Base-by-base conservation (phyloP, 2,888 invertebrate species). In the Theretra japonica region DNA sequence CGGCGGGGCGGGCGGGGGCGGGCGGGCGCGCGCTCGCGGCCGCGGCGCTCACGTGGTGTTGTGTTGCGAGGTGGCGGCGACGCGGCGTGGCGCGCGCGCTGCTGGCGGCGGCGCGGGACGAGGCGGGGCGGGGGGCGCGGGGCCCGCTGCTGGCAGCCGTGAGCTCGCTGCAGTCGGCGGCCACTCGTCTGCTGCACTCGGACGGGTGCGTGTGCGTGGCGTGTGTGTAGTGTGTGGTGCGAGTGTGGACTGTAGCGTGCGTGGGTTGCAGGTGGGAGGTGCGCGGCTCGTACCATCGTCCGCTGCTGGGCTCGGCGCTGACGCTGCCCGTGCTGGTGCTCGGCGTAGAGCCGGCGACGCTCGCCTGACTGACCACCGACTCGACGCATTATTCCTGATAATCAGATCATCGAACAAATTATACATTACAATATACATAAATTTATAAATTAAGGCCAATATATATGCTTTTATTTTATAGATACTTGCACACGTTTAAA, bases 271-370 rank as follows among this genome's bases (percentile, higher is more conserved):
- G 89, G 19, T 89, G 86, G 86, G 76, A 82, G 80, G 74, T 82
- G 73, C 84, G 82, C 77, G 86, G 81, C 71, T 75, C 84, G 69
- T 87, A 86, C 79, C 83, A 83, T 76, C 88, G 90, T 15, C 85
- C 82, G 70, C 76, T 89, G 80, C 71, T 80, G 74, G 86, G 88
- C 73, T 81, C 83, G 19, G 88, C 86, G 77, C 85, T 89, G 15
- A 74, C 85, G 79, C 84, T 90, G 80, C 86, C 84, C 57, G 75
- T 90, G 74, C 77, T 82, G 79, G 65, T 84, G 78, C 80, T 88
- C 19, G 74, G 76, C 53, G 69, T 76, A 0, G 84, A 84, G 70
- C 23, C 77, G 85, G 41, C 65, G 77, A 77, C 82, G 30, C 75
- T 74, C 72, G 80, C 83, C 28, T 82, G 80, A 79, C 48, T 21